Conservation (phyloP, 1,140 invertebrate species). For the Campoletis sonorensis region DNA sequence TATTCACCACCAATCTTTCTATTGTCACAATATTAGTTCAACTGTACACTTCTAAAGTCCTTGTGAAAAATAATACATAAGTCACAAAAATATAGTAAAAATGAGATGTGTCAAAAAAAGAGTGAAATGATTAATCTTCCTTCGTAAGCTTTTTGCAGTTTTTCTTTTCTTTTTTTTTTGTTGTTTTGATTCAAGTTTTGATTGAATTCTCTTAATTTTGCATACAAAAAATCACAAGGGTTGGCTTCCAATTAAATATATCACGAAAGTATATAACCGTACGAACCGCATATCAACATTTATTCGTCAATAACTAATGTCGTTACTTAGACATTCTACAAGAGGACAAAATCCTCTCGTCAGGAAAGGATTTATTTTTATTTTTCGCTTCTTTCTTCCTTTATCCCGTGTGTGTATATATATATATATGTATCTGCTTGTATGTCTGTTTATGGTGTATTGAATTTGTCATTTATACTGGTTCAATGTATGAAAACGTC, state of each 20-base stretch:
- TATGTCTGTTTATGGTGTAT: neutral
- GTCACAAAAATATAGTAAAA: neutral
- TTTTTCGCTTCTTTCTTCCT: slow-evolving; percentile 30
- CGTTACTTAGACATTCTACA: slow-evolving; percentile 57
- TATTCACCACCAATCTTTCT: neutral
- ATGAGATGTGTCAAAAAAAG: neutral
- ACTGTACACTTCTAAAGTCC: slow-evolving; percentile 23
- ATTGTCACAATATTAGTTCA: slow-evolving; percentile 28
- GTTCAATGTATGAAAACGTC: slow-evolving; percentile 53
- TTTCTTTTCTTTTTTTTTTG: neutral
- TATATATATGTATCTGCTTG: too few relatives aligned
- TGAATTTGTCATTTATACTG: slow-evolving; percentile 51
- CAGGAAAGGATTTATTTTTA: slow-evolving; percentile 43
- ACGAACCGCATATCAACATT: slow-evolving; percentile 68
- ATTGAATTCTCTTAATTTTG: neutral
- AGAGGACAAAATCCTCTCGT: slow-evolving; percentile 56
- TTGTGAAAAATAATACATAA: neutral
- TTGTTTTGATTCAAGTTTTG: slow-evolving; percentile 9
- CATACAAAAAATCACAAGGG: slow-evolving; percentile 12
- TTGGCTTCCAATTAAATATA: slow-evolving; percentile 32
- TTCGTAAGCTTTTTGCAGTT: neutral
- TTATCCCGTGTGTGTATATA: neutral
- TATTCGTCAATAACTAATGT: slow-evolving; percentile 68
- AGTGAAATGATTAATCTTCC: neutral
- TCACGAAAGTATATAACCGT: slow-evolving; percentile 57